phyloP scores from a whole-genome alignment of 2,113 vertebrate species.

The Brachypteracias leptosomus region DNA sequence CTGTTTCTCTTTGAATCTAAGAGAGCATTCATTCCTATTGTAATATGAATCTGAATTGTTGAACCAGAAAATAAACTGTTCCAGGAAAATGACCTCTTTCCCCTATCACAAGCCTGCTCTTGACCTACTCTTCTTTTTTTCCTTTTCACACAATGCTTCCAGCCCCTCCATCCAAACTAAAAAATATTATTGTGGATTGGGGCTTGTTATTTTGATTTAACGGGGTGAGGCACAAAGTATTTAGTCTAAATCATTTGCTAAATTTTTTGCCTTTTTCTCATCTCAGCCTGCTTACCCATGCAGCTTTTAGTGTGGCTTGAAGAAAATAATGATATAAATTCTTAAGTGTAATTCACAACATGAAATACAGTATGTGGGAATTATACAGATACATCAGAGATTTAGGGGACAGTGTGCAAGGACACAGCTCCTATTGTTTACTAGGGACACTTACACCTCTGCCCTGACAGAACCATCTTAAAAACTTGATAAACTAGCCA shows the following conservation, averaged over 20 bases:
- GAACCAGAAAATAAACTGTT: neutral
- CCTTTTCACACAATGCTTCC: fast-evolving
- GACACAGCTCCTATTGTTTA: neutral
- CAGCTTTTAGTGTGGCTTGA: neutral
- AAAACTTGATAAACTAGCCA: neutral
- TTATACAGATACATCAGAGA: neutral
- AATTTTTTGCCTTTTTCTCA: neutral
- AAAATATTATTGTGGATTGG: neutral
- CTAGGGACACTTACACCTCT: neutral
- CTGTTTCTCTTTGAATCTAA: neutral
- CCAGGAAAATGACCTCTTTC: neutral
- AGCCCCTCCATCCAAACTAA: neutral
- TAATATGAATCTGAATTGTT: neutral
- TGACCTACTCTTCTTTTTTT: neutral
- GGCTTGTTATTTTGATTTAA: neutral
- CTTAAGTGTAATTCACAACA: neutral
- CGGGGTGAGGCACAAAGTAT: neutral
- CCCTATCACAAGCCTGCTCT: neutral
- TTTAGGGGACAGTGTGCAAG: neutral
- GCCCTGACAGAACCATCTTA: neutral
- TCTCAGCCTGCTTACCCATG: neutral
- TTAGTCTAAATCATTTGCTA: neutral
- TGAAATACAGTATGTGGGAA: neutral
- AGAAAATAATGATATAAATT: neutral
- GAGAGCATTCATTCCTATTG: neutral